Percentiles rank a stretch among this genome's conserved stretches.
phyloP scores from a whole-genome alignment of 2,888 invertebrate species.

The Idaea aversata region DNA sequence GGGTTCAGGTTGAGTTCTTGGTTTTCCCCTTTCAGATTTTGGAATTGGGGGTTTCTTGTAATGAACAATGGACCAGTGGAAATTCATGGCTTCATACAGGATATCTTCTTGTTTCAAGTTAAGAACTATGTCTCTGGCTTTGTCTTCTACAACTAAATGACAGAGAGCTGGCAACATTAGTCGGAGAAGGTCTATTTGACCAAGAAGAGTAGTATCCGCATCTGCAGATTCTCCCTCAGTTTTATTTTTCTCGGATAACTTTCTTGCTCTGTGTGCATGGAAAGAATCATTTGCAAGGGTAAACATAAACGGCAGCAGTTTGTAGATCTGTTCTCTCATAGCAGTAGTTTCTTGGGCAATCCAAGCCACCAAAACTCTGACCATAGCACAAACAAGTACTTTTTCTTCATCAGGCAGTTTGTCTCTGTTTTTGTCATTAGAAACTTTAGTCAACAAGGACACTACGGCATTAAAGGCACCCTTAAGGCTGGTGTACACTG shows the following conservation, averaged over 20 bases:
- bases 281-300: slow-evolving; percentile 91
- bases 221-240: slow-evolving; percentile 78
- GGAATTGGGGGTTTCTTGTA: slow-evolving; percentile 91
- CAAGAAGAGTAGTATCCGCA: slow-evolving; percentile 65
- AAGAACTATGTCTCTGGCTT: slow-evolving; percentile 89
- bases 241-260: slow-evolving; percentile 84
- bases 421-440: slow-evolving; percentile 87
- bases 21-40: slow-evolving; percentile 88
- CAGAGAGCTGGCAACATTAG: slow-evolving; percentile 93
- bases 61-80: slow-evolving; percentile 93
- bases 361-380: slow-evolving; percentile 93
- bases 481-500: slow-evolving; percentile 93
- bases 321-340: slow-evolving; percentile 90
- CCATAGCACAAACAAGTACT: slow-evolving; percentile 90
- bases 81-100: slow-evolving; percentile 88
- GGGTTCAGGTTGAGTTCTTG: slow-evolving; percentile 87
- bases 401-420: slow-evolving; percentile 85
- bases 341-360: slow-evolving; percentile 94
- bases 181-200: slow-evolving; percentile 86
- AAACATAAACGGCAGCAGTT: slow-evolving; percentile 90
- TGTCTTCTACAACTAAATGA: slow-evolving; percentile 94
- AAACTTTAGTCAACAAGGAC: slow-evolving; percentile 85
- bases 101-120: slow-evolving; percentile 89
- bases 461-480: slow-evolving; percentile 93
- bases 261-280: slow-evolving; percentile 84